Evolutionary conservation across 2,888 invertebrate genomes (phyloP).

Genomic region (Orgyia antiqua): DNA sequence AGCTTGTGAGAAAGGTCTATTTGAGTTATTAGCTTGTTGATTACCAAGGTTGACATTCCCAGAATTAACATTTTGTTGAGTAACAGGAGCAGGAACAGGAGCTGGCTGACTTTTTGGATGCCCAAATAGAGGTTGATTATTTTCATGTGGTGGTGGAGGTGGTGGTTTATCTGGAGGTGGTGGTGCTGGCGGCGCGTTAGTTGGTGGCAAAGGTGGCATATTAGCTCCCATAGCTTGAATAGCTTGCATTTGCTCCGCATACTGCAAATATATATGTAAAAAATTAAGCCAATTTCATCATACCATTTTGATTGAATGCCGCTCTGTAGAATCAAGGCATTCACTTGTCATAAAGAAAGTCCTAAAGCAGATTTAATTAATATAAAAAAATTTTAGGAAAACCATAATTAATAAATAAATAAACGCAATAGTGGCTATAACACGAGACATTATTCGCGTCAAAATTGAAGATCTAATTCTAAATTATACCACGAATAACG

Average conservation of each 20-base stretch:
- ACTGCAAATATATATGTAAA: constrained; percentile 41
- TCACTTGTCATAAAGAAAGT: too few species aligned
- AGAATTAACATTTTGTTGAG: constrained; percentile 20
- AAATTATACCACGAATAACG: too few species aligned
- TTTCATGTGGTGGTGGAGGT: constrained; percentile 61
- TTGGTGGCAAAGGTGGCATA: constrained; percentile 46
- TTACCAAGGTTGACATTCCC: constrained; percentile 24
- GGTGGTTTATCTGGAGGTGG: constrained; percentile 43
- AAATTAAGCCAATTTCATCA: too few species aligned
- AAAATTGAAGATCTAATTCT: too few species aligned
- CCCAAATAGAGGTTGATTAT: constrained; percentile 57
- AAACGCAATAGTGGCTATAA: too few species aligned
- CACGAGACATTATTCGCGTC: too few species aligned
- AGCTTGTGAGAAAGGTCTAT: constrained; percentile 39
- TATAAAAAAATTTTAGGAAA: too few species aligned
- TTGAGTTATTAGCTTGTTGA: constrained; percentile 45
- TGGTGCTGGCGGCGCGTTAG: constrained; percentile 38
- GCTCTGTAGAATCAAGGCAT: too few species aligned
- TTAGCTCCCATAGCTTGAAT: constrained; percentile 42
- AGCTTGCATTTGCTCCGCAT: constrained; percentile 61
- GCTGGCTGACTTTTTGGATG: constrained; percentile 22
- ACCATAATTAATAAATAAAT: too few species aligned
- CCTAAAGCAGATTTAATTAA: too few species aligned
- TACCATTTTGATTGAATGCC: too few species aligned
- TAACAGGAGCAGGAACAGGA: constrained; percentile 31